Evolutionary conservation across 2,113 vertebrate genomes (phyloP).

Genomic region (Otus sunia): DNA sequence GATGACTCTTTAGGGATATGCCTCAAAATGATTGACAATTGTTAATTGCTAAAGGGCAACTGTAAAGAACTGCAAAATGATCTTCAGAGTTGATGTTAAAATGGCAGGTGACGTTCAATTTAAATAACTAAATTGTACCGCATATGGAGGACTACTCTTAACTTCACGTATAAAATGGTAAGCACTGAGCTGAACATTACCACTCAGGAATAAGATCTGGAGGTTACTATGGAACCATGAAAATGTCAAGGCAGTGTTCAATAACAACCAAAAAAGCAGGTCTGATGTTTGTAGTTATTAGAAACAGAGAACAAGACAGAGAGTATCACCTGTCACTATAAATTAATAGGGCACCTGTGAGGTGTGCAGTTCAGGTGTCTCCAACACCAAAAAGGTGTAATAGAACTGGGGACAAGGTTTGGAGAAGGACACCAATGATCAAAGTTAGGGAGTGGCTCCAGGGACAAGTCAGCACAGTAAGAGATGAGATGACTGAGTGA

Average conservation of each 20-base stretch:
- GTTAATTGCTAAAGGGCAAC: neutral
- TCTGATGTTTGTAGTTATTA: neutral
- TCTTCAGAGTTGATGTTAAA: neutral
- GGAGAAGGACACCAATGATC: neutral
- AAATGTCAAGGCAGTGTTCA: neutral
- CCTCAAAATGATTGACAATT: neutral
- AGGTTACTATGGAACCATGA: neutral
- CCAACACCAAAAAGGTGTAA: neutral
- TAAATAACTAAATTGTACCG: neutral
- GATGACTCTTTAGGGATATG: neutral
- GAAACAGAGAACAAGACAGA: neutral
- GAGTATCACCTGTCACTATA: neutral
- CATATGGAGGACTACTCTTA: neutral
- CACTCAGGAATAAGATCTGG: neutral
- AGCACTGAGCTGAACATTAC: neutral
- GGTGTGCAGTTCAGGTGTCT: neutral
- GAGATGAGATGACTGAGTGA: neutral
- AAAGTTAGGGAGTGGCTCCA: neutral
- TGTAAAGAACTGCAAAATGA: neutral
- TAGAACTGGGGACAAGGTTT: neutral
- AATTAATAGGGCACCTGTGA: neutral
- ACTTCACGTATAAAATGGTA: neutral
- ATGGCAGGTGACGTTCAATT: neutral
- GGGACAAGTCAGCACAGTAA: neutral
- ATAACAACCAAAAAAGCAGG: neutral